These are phyloP conservation scores for Lerista edwardsae DNA, from an alignment of 2,797 vertebrate species.

Conservation along the genomic window DNA sequence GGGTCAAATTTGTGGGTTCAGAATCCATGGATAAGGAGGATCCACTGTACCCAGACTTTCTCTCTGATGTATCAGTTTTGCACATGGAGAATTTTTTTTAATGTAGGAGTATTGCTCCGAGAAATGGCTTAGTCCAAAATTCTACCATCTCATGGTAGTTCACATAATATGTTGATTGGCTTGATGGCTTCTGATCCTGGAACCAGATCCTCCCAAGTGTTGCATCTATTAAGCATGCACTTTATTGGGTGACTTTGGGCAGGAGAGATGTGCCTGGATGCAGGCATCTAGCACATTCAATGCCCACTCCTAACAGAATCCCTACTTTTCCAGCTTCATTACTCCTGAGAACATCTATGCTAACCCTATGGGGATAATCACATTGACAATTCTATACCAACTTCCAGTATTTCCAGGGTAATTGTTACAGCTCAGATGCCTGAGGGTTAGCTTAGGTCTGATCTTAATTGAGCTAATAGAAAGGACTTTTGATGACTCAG, in stretches of 20 bases:
- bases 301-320: not conserved
- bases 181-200: not conserved
- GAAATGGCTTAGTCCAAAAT: not conserved
- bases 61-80: not conserved
- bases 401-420: not conserved
- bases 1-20: too few species aligned
- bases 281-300: not conserved
- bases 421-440: too few species aligned
- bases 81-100: not conserved
- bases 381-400: not conserved
- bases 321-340: too few species aligned
- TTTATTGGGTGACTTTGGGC: rapidly evolving
- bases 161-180: not conserved
- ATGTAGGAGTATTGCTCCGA: not conserved
- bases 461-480: too few species aligned
- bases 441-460: not conserved
- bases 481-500: not conserved
- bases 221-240: not conserved
- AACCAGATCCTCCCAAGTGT: slow-evolving; percentile 2
- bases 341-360: too few species aligned
- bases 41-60: too few species aligned
- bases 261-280: not conserved
- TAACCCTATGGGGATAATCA: not conserved
- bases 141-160: not conserved
- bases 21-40: too few species aligned